These are phyloP conservation scores for Pocillopora verrucosa DNA, from an alignment of 64 coral and sea anemone genomes.

Conservation along the genomic window DNA sequence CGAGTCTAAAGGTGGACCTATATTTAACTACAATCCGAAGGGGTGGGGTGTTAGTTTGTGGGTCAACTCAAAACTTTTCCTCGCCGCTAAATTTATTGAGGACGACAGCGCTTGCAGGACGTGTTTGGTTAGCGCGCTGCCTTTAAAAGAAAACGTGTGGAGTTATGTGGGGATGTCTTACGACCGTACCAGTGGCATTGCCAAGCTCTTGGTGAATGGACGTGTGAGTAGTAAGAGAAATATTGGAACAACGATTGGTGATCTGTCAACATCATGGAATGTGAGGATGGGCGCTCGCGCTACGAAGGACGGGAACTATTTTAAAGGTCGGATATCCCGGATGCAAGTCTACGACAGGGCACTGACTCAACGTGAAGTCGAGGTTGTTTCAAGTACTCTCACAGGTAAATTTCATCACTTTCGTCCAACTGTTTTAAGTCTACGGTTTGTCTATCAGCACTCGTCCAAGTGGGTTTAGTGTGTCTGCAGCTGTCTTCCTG, in stretches of 20 bases:
- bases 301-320: slow-evolving; percentile 40
- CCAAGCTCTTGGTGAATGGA: slow-evolving; percentile 62
- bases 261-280: slow-evolving; percentile 28
- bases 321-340: slow-evolving; percentile 71
- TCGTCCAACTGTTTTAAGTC: not conserved
- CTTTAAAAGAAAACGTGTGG: slow-evolving; percentile 36
- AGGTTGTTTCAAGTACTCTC: slow-evolving; percentile 15
- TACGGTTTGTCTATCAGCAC: not conserved
- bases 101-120: not conserved
- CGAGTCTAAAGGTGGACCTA: slow-evolving; percentile 14
- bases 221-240: not conserved
- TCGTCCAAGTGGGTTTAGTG: too few species aligned
- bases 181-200: slow-evolving; percentile 41
- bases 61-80: slow-evolving; percentile 2
- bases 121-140: slow-evolving; percentile 2
- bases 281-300: slow-evolving; percentile 26
- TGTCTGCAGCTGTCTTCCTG: too few species aligned
- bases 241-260: not conserved
- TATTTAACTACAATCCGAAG: slow-evolving; percentile 34
- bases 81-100: slow-evolving; percentile 19
- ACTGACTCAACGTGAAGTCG: slow-evolving; percentile 54
- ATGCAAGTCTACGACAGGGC: slow-evolving; percentile 71
- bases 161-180: slow-evolving; percentile 57
- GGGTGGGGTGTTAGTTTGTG: slow-evolving; percentile 27
- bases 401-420: not conserved